phyloP scores from a whole-genome alignment of 2,113 vertebrate species.

The Pseudolaguvia tuberculata region DNA sequence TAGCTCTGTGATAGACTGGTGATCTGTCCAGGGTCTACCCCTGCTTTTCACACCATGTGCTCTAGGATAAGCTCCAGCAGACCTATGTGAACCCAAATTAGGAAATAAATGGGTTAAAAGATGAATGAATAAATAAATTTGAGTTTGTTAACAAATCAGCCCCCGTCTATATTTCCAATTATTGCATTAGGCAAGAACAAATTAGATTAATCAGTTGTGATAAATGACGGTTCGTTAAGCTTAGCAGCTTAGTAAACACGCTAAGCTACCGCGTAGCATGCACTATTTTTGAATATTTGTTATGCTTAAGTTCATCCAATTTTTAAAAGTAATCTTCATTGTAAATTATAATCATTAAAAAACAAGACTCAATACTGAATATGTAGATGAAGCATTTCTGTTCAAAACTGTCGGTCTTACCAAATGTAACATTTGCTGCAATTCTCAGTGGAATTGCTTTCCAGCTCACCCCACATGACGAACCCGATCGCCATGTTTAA shows the following conservation, averaged over 20 bases:
- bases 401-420: conserved; percentile 38
- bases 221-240: not conserved
- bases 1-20: no score
- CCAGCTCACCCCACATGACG: conserved; percentile 51
- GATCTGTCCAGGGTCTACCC: no score
- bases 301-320: no score
- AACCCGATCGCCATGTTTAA: conserved; percentile 72
- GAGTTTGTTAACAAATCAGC: not conserved
- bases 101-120: no score
- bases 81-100: no score
- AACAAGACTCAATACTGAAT: conserved; percentile 31
- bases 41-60: no score
- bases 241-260: not conserved
- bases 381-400: conserved; percentile 41
- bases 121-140: no score
- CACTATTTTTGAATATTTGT: not conserved
- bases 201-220: not conserved
- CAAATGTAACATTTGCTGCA: conserved; percentile 59
- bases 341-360: conserved; percentile 9
- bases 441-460: conserved; percentile 56
- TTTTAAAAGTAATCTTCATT: not conserved
- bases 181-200: not conserved
- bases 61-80: no score
- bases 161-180: not conserved
- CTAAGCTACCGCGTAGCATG: not conserved